Percentiles rank a stretch among this genome's conserved stretches.
These are phyloP conservation scores for Phymastichus coffea DNA, from an alignment of 1,140 invertebrate species.

Conservation along the genomic window DNA sequence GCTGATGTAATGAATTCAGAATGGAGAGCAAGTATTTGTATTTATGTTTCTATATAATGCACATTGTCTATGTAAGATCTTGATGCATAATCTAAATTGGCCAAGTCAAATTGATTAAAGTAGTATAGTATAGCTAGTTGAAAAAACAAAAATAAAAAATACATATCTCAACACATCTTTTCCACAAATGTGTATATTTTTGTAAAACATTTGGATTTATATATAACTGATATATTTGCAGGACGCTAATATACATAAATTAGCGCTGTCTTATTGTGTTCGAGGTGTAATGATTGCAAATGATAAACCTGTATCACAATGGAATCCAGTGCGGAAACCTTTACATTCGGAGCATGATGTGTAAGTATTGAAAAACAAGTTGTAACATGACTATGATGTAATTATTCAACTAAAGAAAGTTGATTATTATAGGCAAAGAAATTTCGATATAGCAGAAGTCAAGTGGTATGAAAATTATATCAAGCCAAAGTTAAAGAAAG, in stretches of 20 bases:
- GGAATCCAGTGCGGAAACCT: constrained; percentile 71
- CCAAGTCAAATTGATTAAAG: neutral
- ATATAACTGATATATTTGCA: constrained; percentile 25
- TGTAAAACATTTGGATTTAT: neutral
- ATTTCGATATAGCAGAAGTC: constrained; percentile 39
- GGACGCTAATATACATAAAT: constrained; percentile 45
- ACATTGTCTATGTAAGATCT: constrained; percentile 6
- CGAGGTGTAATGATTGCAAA: constrained; percentile 72
- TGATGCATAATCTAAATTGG: neutral
- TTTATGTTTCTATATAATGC: constrained; percentile 18
- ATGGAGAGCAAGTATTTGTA: constrained; percentile 62
- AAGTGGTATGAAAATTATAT: constrained; percentile 41
- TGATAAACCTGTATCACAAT: constrained; percentile 64
- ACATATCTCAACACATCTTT: neutral
- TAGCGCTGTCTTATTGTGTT: constrained; percentile 56
- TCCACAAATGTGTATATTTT: too few relatives aligned
- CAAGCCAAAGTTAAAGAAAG: constrained; percentile 23
- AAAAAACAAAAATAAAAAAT: neutral
- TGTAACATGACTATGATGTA: too few relatives aligned
- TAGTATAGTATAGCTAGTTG: neutral
- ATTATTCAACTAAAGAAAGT: too few relatives aligned
- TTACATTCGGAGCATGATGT: constrained; percentile 42
- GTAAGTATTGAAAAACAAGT: too few relatives aligned
- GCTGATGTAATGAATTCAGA: constrained; percentile 66
- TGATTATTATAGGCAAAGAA: constrained; percentile 39